These are phyloP conservation scores for Periparus ater DNA, from an alignment of 2,797 vertebrate species.

Conservation along the genomic window DNA sequence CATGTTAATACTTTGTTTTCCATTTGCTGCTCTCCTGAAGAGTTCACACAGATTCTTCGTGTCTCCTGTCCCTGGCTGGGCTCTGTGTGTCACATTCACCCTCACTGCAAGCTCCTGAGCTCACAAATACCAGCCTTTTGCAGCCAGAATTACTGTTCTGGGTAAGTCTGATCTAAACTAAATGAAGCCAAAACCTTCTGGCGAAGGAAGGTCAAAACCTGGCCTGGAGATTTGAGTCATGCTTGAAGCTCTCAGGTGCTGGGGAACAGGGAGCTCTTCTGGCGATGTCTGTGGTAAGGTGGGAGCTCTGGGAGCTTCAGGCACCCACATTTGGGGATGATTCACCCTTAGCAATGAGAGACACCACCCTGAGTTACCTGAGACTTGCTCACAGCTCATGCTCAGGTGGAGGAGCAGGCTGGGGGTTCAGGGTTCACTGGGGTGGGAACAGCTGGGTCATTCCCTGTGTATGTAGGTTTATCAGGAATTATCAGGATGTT, in stretches of 20 bases:
- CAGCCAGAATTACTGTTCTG: not conserved
- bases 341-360: not conserved
- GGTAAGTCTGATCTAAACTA: not conserved
- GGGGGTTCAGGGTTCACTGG: not conserved
- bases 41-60: conserved; percentile 33
- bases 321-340: not conserved
- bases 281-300: not conserved
- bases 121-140: not conserved
- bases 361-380: not conserved
- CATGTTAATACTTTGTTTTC: conserved; percentile 12
- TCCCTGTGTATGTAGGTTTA: not conserved
- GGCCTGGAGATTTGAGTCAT: not conserved
- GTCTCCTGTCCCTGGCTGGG: not conserved
- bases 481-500: not conserved
- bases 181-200: not conserved
- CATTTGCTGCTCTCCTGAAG: conserved; percentile 33
- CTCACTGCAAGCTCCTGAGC: not conserved
- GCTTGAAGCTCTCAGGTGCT: not conserved
- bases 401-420: not conserved
- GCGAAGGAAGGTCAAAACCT: not conserved
- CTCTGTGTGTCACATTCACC: not conserved
- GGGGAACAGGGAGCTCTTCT: not conserved
- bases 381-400: not conserved
- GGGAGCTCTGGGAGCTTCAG: not conserved
- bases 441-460: not conserved